Evolutionary conservation across 1,140 invertebrate genomes (phyloP), one percentile per base, ranked within the genome.

Genomic region (Drosophila mauritiana): DNA sequence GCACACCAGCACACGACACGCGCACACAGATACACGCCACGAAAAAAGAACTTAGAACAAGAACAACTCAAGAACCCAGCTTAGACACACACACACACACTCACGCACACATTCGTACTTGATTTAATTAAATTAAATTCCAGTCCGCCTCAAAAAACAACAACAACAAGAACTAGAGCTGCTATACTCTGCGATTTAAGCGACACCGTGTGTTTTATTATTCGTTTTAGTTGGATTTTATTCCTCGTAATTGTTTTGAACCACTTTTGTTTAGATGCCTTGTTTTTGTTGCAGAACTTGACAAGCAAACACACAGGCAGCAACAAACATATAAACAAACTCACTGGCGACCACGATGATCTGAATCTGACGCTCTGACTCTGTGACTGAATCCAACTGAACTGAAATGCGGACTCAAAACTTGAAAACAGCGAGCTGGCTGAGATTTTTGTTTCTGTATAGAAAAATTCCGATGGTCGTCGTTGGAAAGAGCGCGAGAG

Each of bases 301-400:
- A 63, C 43, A 69, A 51, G 69, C 45, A 52, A 36, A 45, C 67
- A 45, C 52, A 40, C 51, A 37, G 42, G 67, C 63, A 68, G 17
- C 52, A 57, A 83, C 81, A 79, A 78, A 78, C 83, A 83, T 86
- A 88, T 88, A 83, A 88, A 89, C 84, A 89, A 88, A 88, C 83
- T 88, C 83, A 88, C 83, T 72, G 80, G 80, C 85, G 82, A 85
- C 82, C 49, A 53, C 58, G 58, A 34, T 27, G 56, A 54, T 48
- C 56, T 51, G 48, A 51, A 51, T 51, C 48, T 58, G 83, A 75
- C 76, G 84, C 79, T 88, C 75, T 89, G 79, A 89, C 79, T 86
- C 76, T 86, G 70, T 74, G 78, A 75, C 83, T 86, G 75, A 86
- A 86, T 78, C 86, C 84, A 89, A 85, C 81, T 85, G 78, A 86